Evolutionary conservation across 2,113 vertebrate species (phyloP), one percentile per base, ranked within the genome.

Genomic region (Odocoileus virginianus): DNA sequence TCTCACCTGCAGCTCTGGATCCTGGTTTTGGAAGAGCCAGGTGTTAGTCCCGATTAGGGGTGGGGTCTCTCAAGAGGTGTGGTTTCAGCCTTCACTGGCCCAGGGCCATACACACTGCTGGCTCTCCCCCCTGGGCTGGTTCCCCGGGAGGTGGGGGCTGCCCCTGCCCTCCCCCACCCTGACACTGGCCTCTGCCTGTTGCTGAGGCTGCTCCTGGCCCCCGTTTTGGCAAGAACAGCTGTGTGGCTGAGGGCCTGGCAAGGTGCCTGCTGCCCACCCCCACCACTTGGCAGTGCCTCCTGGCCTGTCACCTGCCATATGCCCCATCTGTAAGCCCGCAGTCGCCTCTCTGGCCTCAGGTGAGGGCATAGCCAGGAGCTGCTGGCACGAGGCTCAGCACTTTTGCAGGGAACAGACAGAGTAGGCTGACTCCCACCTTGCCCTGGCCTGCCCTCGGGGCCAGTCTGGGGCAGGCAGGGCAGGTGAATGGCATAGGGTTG

Each of bases 301-400:
- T 45, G 14, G 83, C 82, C 94, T 57, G 89, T 58, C 92, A 95
- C 86, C 89, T 15, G 87, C 96, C 96, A 98, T 94, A 89, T 96
- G 97, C 43, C 83, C 88, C 55, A 45, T 47, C 83, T 71, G 23
- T 16, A 36, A 93, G 96, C 71, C 78, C 0, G 2, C 7, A 43
- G 81, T 93, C 3, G 21, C 64, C 74, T 47, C 88, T 76, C 93
- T 55, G 33, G 84, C 81, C 89, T 79, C 74, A 47, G 67, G 89
- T 78, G 92, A 91, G 90, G 88, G 40, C 25, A 23, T 14, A 84
- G 89, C 36, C 94, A 86, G 94, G 91, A 57, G 82, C 88, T 64
- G 45, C 78, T 57, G 74, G 88, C 61, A 45, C 0, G 1, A 16
- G 78, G 78, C 17, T 40, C 1, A 2, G 50, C 3, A 82, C 50